These are phyloP conservation scores for Lithophane semibrunnea DNA, from an alignment of 2,888 invertebrate species.

Conservation along the genomic window DNA sequence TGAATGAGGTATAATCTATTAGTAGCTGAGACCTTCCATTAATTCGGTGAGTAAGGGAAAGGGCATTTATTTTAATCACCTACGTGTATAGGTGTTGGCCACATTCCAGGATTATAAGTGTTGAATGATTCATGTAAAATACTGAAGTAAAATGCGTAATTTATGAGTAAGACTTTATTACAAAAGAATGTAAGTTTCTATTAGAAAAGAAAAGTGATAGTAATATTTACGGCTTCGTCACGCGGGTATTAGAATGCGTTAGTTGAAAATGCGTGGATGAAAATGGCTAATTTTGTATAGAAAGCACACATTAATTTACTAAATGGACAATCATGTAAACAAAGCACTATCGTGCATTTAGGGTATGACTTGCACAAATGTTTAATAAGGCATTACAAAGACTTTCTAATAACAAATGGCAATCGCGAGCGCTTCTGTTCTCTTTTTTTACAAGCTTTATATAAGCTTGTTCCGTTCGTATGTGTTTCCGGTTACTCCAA, in stretches of 20 bases:
- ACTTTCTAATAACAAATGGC: not conserved
- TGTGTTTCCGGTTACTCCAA: no score
- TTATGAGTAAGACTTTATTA: conserved; percentile 10
- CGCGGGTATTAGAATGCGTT: not conserved
- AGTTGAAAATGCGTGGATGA: not conserved
- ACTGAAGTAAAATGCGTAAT: not conserved
- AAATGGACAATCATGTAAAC: not conserved
- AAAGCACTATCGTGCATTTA: not conserved
- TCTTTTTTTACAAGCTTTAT: not conserved
- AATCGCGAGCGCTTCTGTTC: not conserved
- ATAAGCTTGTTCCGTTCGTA: no score
- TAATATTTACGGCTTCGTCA: not conserved
- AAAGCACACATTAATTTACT: not conserved
- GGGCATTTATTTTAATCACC: conserved; percentile 52
- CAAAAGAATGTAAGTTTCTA: not conserved
- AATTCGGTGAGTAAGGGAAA: conserved; percentile 47
- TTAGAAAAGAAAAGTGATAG: not conserved
- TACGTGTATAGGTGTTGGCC: conserved; percentile 31
- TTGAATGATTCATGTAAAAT: conserved; percentile 25
- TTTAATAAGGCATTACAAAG: not conserved
- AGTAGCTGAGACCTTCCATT: conserved; percentile 44
- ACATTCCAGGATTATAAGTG: conserved; percentile 34
- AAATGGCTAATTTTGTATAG: not conserved
- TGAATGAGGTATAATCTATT: conserved; percentile 37
- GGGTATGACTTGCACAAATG: not conserved